Percentiles rank a stretch among this genome's conserved stretches.
phyloP scores from a whole-genome alignment of 2,797 vertebrate genomes.

The Steatocranus sp. region DNA sequence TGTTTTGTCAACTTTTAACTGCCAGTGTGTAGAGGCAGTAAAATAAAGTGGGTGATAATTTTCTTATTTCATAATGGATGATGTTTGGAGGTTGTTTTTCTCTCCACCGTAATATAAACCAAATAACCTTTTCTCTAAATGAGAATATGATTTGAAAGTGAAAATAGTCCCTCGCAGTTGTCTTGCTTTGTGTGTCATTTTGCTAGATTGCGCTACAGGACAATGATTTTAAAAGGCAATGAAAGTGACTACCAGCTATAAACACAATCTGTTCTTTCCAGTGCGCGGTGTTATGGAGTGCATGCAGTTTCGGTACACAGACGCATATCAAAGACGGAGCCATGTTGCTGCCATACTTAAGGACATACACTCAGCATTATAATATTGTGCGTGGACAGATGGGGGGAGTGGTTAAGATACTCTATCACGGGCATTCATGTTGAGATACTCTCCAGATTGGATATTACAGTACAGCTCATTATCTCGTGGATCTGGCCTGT shows the following conservation, averaged over 20 bases:
- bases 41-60: constrained; percentile 25
- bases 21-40: not conserved
- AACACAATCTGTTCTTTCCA: constrained; percentile 47
- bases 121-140: constrained; percentile 58
- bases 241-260: constrained; percentile 49
- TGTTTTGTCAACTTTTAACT: constrained; percentile 22
- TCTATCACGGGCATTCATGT: constrained; percentile 47
- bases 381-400: constrained; percentile 55
- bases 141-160: constrained; percentile 53
- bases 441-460: constrained; percentile 31
- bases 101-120: constrained; percentile 30
- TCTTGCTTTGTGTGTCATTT: constrained; percentile 35
- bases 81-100: constrained; percentile 25
- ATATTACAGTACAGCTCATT: constrained; percentile 2
- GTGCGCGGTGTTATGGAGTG: not conserved
- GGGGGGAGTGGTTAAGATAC: constrained; percentile 60
- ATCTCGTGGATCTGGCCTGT: not conserved
- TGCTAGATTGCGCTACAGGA: constrained; percentile 49
- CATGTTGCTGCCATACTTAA: constrained; percentile 45
- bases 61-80: constrained; percentile 37
- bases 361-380: constrained; percentile 30
- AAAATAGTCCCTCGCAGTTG: constrained; percentile 46
- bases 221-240: constrained; percentile 52
- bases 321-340: constrained; percentile 15
- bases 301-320: not conserved